Conservation (phyloP, 2,113 vertebrate genomes). For the Lycocorax pyrrhopterus region DNA sequence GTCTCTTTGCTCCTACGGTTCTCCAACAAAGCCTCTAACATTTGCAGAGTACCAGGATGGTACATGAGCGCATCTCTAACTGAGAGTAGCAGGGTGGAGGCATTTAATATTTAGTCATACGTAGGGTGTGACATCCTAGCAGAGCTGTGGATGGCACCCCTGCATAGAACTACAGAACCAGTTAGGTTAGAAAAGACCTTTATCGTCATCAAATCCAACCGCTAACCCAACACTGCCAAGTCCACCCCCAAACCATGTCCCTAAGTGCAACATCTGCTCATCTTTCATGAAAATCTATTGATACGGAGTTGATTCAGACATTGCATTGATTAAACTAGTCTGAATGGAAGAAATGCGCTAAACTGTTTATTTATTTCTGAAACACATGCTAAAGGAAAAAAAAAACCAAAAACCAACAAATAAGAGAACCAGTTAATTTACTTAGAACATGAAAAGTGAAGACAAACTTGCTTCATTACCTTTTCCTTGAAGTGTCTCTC, state of each 20-base stretch:
- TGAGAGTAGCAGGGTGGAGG: background rate
- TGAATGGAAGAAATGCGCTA: background rate
- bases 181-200: background rate
- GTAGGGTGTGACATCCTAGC: background rate
- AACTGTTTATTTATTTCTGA: background rate
- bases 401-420: background rate
- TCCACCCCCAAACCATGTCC: background rate
- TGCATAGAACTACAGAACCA: background rate
- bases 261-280: background rate
- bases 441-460: background rate
- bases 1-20: background rate
- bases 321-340: background rate
- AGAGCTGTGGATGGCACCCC: background rate
- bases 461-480: background rate
- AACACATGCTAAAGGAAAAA: background rate
- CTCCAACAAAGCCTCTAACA: background rate
- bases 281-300: background rate
- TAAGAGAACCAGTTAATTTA: background rate
- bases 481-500: background rate
- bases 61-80: background rate
- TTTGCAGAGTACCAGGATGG: background rate
- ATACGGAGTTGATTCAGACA: background rate
- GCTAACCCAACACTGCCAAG: background rate
- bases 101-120: background rate
- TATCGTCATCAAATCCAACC: background rate